Conservation (phyloP, 2,113 vertebrate genomes). For the Ictalurus furcatus region DNA sequence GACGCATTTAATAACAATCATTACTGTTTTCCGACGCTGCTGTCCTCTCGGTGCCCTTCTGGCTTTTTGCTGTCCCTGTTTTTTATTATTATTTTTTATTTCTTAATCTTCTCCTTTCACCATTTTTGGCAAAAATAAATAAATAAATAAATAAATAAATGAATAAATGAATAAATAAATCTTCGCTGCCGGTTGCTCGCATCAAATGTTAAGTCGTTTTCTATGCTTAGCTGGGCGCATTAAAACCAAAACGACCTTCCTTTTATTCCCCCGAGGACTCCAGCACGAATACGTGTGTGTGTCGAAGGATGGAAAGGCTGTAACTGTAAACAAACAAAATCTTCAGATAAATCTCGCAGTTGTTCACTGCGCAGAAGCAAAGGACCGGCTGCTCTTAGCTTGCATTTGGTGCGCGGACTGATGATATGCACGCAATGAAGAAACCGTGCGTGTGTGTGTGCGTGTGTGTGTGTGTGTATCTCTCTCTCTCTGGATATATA, state of each 20-base stretch:
- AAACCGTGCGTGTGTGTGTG: background rate
- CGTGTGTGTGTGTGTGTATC: background rate
- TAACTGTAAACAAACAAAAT: background rate
- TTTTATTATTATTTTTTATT: background rate
- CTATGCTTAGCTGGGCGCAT: background rate
- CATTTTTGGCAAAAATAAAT: background rate
- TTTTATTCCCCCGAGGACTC: no score
- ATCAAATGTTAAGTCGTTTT: background rate
- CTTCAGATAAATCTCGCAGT: background rate
- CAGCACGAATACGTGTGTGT: constrained; percentile 1
- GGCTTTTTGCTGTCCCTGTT: background rate
- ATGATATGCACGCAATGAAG: background rate
- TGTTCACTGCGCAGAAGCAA: background rate
- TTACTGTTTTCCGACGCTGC: background rate
- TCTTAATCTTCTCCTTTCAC: background rate
- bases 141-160: no score
- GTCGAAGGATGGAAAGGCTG: background rate
- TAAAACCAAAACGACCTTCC: background rate
- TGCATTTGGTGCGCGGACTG: background rate
- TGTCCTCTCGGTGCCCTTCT: constrained; percentile 22
- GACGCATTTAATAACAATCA: background rate
- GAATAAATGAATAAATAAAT: background rate
- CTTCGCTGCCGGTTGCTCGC: background rate
- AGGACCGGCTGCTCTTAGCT: background rate
- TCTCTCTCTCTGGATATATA: background rate